These are phyloP conservation scores for Gambusia affinis DNA, from an alignment of 2,113 vertebrate genomes.

Conservation along the genomic window DNA sequence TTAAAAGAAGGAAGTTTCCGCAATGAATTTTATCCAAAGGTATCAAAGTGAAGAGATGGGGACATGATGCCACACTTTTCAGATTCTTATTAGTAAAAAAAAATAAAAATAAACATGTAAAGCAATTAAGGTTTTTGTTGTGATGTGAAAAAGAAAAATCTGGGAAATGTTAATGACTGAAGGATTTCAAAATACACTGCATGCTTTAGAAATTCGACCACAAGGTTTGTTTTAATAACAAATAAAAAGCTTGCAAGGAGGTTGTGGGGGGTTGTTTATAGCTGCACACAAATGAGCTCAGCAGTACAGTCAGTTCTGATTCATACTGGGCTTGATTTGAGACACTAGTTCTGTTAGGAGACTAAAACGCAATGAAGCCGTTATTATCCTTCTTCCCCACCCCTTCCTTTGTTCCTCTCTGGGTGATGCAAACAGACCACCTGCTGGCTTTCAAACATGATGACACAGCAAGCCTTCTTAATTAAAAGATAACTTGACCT, in stretches of 20 bases:
- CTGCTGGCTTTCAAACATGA: conserved; percentile 50
- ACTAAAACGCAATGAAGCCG: background rate
- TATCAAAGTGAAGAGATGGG: no score
- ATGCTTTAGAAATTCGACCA: no score
- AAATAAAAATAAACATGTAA: background rate
- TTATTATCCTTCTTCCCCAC: background rate
- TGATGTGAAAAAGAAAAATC: background rate
- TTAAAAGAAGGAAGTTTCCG: background rate
- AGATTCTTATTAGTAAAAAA: background rate
- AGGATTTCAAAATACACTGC: background rate
- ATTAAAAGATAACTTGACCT: conserved; percentile 69
- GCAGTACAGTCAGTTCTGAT: background rate
- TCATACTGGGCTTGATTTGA: background rate
- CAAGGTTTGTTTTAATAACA: background rate
- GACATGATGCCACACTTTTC: background rate
- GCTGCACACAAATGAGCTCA: no score
- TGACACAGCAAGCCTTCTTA: conserved; percentile 36
- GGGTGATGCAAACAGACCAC: conserved; percentile 45
- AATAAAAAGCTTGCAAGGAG: background rate
- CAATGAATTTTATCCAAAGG: background rate
- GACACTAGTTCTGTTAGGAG: rapidly evolving
- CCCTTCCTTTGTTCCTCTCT: background rate
- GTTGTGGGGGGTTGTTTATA: no score
- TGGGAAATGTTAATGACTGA: background rate
- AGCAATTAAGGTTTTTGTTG: no score